Percentiles rank a stretch among this genome's conserved stretches.
Conservation (phyloP, 2,888 invertebrate genomes). For the Nasonovia ribisnigri region DNA sequence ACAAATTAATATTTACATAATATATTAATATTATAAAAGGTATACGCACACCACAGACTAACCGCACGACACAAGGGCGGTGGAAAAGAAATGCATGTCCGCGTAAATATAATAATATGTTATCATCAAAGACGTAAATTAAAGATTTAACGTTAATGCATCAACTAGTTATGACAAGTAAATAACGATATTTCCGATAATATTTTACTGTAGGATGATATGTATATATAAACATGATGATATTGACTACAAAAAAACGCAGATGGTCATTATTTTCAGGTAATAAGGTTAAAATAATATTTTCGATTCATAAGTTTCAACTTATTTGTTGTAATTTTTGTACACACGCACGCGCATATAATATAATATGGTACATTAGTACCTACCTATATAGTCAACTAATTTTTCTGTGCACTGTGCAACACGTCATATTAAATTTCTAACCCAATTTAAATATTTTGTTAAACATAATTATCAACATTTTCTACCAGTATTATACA, state of each 20-base stretch:
- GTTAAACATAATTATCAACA: no score
- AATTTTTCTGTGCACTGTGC: no score
- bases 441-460: no score
- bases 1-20: constrained; percentile 20
- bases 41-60: not conserved
- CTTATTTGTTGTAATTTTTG: no score
- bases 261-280: not conserved
- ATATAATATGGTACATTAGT: no score
- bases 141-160: not conserved
- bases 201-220: no score
- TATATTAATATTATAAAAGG: not conserved
- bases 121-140: not conserved
- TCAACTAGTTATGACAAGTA: not conserved
- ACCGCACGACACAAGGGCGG: not conserved
- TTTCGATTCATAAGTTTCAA: no score
- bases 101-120: not conserved
- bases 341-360: no score
- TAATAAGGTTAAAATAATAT: no score
- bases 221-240: no score
- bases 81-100: not conserved
- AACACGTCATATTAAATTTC: no score
- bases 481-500: not conserved
- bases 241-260: not conserved
- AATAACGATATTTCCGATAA: not conserved
- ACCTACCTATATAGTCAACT: no score